A percentile compares a stretch with the other conserved stretches of the same genome.
Conservation (phyloP, 2,797 vertebrate species). For the Salarias fasciatus region DNA sequence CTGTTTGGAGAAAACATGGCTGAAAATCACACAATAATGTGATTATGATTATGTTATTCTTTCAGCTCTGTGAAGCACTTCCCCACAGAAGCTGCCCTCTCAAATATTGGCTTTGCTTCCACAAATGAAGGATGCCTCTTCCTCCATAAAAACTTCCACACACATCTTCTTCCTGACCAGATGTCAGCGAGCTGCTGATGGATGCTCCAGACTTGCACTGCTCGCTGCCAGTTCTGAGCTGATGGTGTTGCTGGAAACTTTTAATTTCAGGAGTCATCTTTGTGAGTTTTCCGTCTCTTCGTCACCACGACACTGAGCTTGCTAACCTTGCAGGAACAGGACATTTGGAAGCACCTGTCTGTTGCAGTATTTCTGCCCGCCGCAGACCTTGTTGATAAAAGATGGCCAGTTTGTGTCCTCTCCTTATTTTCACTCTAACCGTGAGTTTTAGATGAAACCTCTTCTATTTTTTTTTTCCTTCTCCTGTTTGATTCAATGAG, state of each 20-base stretch:
- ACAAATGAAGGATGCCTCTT: background rate
- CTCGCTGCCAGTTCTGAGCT: background rate
- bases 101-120: conserved; percentile 3
- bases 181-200: background rate
- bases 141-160: background rate
- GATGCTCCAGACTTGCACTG: background rate
- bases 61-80: background rate
- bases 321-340: background rate
- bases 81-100: too few relatives aligned
- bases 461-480: background rate
- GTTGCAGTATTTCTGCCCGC: conserved; percentile 7
- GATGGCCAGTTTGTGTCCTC: background rate
- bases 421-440: conserved; percentile 2
- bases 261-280: background rate
- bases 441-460: background rate
- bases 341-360: conserved; percentile 5
- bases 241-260: too few relatives aligned
- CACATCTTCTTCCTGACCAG: background rate
- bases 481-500: too few relatives aligned
- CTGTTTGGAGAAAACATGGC: background rate
- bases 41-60: background rate
- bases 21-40: too few relatives aligned
- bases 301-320: background rate
- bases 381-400: conserved; percentile 24
- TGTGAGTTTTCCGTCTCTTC: background rate